Conservation (phyloP, 2,797 vertebrate genomes). For the Muscicapa striata region DNA sequence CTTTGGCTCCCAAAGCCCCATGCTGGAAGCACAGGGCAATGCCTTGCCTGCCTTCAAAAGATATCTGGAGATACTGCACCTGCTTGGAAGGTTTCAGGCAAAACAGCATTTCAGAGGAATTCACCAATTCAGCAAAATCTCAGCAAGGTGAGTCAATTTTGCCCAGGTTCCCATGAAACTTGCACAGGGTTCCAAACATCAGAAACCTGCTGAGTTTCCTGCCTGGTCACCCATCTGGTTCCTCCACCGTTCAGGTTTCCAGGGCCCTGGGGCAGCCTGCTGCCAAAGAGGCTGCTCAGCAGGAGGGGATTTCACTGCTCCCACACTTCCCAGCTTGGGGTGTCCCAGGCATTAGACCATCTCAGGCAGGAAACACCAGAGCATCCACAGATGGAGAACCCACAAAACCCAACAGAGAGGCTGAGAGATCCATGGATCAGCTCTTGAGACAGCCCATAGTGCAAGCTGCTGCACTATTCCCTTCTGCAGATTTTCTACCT, state of each 20-base stretch:
- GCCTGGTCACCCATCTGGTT: constrained; percentile 65
- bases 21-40: neutral
- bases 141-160: constrained; percentile 64
- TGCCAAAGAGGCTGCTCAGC: neutral
- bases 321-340: neutral
- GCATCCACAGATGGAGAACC: neutral
- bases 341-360: neutral
- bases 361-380: neutral
- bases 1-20: neutral
- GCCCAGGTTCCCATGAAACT: constrained; percentile 66
- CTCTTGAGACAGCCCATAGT: neutral
- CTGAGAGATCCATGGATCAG: neutral
- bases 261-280: constrained; percentile 49
- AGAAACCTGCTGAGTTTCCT: constrained; percentile 69
- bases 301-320: constrained; percentile 35
- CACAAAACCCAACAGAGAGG: neutral
- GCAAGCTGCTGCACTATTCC: neutral
- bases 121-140: constrained; percentile 70
- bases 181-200: constrained; percentile 21
- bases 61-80: constrained; percentile 62
- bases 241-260: constrained; percentile 28
- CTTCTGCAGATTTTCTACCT: neutral
- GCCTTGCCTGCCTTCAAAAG: neutral
- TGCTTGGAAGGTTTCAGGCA: constrained; percentile 60
- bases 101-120: constrained; percentile 64